Evolutionary conservation across 1,140 invertebrate genomes (phyloP), one percentile per base, ranked within the genome.

Genomic region (Venturia canescens): DNA sequence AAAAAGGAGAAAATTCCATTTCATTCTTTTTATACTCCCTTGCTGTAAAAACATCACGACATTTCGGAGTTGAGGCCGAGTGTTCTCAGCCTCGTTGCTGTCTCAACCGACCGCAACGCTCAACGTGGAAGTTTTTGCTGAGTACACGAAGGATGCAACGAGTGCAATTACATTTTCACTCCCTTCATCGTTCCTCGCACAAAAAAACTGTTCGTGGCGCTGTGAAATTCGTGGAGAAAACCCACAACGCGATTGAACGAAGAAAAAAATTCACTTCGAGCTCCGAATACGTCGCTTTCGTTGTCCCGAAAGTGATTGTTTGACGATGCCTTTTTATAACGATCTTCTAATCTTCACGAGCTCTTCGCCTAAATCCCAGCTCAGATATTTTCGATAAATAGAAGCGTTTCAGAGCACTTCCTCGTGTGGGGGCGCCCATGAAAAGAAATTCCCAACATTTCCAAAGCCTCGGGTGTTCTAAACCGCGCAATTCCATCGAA

Each of bases 331-430:
- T 44, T 44, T 44, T 44, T 44, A 44, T 44, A 44, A 44, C 13
- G 38, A 44, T 44, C 38, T 6, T 44, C 38, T 44, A 44, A 44
- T 44, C 38, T 44, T 44, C 5, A 44, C 38, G 38, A 44, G 38
- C 7, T 44, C 38, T 5, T 9, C 13, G n/a, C n/a, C 13, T 44
- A 11, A 44, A 44, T 44, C 38, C 38, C 38, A 44, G 7, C 7
- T 44, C 13, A 44, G 38, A 44, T 44, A 44, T 44, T 44, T 72
- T 72, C 26, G n/a, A n/a, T n/a, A n/a, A n/a, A n/a, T n/a, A n/a
- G n/a, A n/a, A n/a, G n/a, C n/a, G n/a, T n/a, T n/a, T n/a, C n/a
- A n/a, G n/a, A n/a, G n/a, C n/a, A n/a, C n/a, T n/a, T n/a, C n/a
- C n/a, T n/a, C n/a, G n/a, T n/a, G n/a, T n/a, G n/a, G n/a, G n/a